Percentiles rank a stretch among this genome's conserved stretches.
These are phyloP conservation scores for Cantharis flavilabris DNA, from an alignment of 2,888 invertebrate genomes.

Conservation along the genomic window DNA sequence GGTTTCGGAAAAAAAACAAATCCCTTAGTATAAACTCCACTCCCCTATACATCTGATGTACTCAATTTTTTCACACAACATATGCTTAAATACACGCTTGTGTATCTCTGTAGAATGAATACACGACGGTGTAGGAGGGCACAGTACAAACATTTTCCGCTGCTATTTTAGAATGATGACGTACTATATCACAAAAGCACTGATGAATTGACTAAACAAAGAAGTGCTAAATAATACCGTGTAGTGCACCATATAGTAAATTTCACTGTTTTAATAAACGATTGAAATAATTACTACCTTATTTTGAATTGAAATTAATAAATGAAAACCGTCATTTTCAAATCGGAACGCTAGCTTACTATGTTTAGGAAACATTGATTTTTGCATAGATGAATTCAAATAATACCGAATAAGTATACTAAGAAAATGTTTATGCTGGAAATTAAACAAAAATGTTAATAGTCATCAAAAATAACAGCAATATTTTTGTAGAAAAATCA, in stretches of 20 bases:
- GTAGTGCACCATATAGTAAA: background rate
- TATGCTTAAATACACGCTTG: conserved; percentile 17
- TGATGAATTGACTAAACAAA: conserved; percentile 1
- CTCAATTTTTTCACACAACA: conserved; percentile 14
- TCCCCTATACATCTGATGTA: conserved; percentile 19
- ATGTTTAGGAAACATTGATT: background rate
- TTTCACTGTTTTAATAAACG: background rate
- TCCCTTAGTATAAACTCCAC: conserved; percentile 20
- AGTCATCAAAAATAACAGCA: too few relatives aligned
- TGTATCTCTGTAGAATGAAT: background rate
- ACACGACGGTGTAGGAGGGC: conserved; percentile 17
- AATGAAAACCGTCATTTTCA: too few relatives aligned
- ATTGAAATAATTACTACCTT: background rate
- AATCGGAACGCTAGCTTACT: background rate
- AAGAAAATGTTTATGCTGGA: background rate
- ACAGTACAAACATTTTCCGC: conserved; percentile 20
- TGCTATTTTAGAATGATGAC: conserved; percentile 26
- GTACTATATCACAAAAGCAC: background rate
- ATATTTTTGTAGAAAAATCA: too few relatives aligned
- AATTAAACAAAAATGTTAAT: too few relatives aligned
- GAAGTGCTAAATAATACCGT: background rate
- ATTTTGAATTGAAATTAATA: background rate
- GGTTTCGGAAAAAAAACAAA: conserved; percentile 19
- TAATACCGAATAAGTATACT: background rate
- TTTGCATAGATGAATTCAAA: background rate